Conservation (phyloP, 1,140 invertebrate species). For the Bombus consobrinus region DNA sequence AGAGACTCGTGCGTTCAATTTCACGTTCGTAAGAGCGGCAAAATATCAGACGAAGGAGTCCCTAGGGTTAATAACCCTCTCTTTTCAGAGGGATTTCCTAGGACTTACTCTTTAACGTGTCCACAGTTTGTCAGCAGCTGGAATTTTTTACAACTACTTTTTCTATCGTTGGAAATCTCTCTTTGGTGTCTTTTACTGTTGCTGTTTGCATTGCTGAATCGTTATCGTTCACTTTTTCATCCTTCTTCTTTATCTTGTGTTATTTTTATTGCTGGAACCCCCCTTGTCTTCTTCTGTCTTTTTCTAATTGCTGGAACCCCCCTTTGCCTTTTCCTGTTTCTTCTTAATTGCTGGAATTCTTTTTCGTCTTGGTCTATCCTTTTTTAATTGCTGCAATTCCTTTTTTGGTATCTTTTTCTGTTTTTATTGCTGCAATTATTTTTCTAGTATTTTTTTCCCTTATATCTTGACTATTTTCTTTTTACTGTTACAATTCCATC, state of each 20-base stretch:
- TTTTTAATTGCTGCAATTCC: too few relatives aligned
- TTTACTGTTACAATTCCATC: too few relatives aligned
- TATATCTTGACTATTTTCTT: too few relatives aligned
- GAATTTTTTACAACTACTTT: neutral
- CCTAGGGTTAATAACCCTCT: conserved; percentile 58
- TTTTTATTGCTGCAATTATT: neutral
- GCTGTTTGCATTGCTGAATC: too few relatives aligned
- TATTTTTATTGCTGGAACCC: too few relatives aligned
- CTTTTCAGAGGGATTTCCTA: conserved; percentile 22
- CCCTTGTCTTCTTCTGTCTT: too few relatives aligned
- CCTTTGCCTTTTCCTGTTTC: neutral
- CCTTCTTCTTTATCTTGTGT: too few relatives aligned
- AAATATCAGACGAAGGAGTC: conserved; percentile 41
- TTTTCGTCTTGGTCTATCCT: too few relatives aligned
- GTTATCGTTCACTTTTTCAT: too few relatives aligned
- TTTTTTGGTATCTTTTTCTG: too few relatives aligned
- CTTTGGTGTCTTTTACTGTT: neutral
- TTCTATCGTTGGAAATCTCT: neutral
- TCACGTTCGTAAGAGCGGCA: conserved; percentile 61
- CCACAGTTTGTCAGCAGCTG: conserved; percentile 35
- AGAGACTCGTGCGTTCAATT: conserved; percentile 48
- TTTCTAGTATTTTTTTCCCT: neutral
- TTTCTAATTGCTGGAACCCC: too few relatives aligned
- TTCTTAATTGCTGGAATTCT: too few relatives aligned
- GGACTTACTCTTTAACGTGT: conserved; percentile 43